Evolutionary conservation across 2,888 invertebrate species (phyloP).

Genomic region (Thymelicus acteon): DNA sequence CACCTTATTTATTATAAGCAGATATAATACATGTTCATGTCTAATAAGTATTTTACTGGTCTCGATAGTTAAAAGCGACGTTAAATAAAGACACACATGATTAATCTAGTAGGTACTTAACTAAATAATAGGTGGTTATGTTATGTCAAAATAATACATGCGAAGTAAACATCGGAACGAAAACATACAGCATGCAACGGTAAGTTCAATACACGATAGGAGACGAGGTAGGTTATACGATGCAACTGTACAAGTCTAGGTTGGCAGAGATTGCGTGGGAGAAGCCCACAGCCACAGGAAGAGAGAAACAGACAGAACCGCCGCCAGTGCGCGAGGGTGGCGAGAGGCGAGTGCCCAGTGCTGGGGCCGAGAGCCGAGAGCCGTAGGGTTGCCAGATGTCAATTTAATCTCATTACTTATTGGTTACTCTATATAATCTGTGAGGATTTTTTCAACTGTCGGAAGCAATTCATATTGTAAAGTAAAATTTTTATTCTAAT

Average conservation of each 20-base stretch:
- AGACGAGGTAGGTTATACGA: constrained; percentile 35
- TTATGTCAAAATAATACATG: constrained; percentile 32
- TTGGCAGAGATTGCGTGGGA: constrained; percentile 75
- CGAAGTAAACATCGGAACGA: constrained; percentile 23
- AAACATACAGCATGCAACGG: constrained; percentile 44
- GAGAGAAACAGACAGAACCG: constrained; percentile 85
- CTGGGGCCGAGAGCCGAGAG: constrained; percentile 64
- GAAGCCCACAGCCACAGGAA: constrained; percentile 84
- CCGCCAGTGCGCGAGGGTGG: constrained; percentile 78
- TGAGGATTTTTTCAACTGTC: background rate
- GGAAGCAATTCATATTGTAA: background rate
- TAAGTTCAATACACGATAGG: constrained; percentile 45
- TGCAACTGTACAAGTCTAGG: constrained; percentile 58
- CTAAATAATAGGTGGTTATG: constrained; percentile 31
- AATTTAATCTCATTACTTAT: background rate
- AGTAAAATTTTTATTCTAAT: no score
- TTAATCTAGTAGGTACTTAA: constrained; percentile 22
- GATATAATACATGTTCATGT: constrained; percentile 5
- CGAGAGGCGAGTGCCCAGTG: constrained; percentile 50
- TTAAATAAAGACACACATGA: constrained; percentile 21
- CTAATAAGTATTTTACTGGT: background rate
- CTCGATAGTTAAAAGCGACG: constrained; percentile 12
- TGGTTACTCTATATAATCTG: background rate
- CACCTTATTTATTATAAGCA: constrained; percentile 1
- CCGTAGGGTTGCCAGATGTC: constrained; percentile 34